Base-by-base conservation (phyloP, 2,797 vertebrate genomes). In the Molossus molossus region DNA sequence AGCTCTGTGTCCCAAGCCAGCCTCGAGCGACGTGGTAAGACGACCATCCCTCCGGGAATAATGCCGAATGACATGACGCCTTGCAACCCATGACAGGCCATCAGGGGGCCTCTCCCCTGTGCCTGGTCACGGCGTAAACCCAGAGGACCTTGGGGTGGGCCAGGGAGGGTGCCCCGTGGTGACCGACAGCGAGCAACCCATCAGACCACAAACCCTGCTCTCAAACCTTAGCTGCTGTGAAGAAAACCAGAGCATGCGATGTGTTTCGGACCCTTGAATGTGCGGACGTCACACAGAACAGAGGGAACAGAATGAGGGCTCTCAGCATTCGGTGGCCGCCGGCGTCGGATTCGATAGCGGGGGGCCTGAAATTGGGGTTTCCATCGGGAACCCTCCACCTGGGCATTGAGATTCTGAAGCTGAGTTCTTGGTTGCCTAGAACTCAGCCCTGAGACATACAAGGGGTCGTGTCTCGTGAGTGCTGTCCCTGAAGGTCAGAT, bases 301-400 rank as follows among this genome's bases (percentile, higher is more conserved):
- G 1, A n/a, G 20, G 37, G 4, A 15, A 23, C 6, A 9, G 4
- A 33, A 27, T 0, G 6, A 40, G 15, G 17, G 27, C 10, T 6
- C 1, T 33, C 33, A 33, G 33, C 33, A 33, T 5, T 27, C 9
- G 29, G 18, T 4, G 75, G 37, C 62, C 33, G 0, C 3, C 10
- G 62, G 37, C 5, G 21, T 91, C 75, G 2, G 7, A 12, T 11
- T 6, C 5, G 29, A 45, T 27, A 50, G 5, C 1, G 14, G 9
- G 48, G 37, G 6, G 45, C 23, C 45, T 21, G 14, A n/a, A 17
- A 11, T 18, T 55, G 18, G 1, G 62, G 0, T n/a, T 65, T 58
- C 3, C 14, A 0, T 15, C 3, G 14, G 48, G 33, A 18, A 7
- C 13, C 48, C 1, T 0, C 1, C 23, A 25, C 17, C 18, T 27